Conservation (phyloP, 2,888 invertebrate genomes). For the Caenorhabditis sp. region DNA sequence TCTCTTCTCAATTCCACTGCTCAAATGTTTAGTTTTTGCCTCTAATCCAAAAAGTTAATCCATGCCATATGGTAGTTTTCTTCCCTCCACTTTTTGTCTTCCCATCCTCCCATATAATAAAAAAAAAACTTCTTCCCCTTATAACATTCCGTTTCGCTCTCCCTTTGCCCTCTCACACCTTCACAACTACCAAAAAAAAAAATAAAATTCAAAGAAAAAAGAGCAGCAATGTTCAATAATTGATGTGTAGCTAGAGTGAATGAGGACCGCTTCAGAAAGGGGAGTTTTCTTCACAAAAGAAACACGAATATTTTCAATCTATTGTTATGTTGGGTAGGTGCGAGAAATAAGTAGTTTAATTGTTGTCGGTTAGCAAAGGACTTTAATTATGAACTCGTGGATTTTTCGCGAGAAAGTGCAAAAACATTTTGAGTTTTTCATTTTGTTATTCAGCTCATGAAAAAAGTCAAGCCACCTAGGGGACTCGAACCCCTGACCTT, state of each 20-base stretch:
- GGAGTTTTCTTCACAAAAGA: neutral
- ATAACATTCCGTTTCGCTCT: neutral
- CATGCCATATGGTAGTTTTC: neutral
- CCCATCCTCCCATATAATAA: neutral
- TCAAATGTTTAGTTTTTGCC: neutral
- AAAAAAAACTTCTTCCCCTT: neutral
- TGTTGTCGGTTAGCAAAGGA: too few species aligned
- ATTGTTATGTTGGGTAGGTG: neutral
- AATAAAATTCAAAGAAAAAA: neutral
- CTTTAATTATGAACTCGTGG: too few species aligned
- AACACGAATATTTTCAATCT: neutral
- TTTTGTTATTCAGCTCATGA: neutral
- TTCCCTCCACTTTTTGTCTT: neutral
- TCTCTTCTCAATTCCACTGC: neutral
- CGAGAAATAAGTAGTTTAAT: too few species aligned
- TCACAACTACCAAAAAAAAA: neutral
- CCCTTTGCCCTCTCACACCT: neutral
- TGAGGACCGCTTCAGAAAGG: neutral
- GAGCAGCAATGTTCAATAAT: constrained; percentile 39
- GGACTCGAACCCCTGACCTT: constrained; percentile 59
- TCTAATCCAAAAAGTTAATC: neutral
- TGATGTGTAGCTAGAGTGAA: constrained; percentile 17
- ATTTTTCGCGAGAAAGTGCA: too few species aligned
- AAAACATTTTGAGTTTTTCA: too few species aligned
- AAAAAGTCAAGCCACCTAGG: constrained; percentile 46